Base-by-base conservation (phyloP, 2,888 invertebrate species). In the Oegoconia quadripuncta region DNA sequence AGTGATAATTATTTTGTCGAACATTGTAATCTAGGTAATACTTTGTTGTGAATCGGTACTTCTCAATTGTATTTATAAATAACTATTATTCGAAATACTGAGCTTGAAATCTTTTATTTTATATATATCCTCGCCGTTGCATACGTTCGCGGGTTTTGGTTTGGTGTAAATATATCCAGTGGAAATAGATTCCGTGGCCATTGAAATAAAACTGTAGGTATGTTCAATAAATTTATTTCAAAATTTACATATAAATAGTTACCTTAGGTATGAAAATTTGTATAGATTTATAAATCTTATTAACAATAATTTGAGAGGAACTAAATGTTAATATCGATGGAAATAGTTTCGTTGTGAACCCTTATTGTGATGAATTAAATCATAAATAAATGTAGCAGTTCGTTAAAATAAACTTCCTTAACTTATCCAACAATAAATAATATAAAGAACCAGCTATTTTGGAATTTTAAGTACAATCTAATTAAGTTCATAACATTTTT, bases 1-100 rank as follows among this genome's bases (percentile, higher is more conserved):
- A 83, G 83, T 84, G 83, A 82, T 82, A 72, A 75, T 70, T 74
- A 75, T 69, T 74, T 72, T 76, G 74, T 78, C 78, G 82, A 68
- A 83, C 84, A 56, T 68, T 80, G 60, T 79, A 79, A 75, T 76
- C 70, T 83, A 83, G 80, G 73, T 71, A 74, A 78, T 80, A 76
- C 72, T 80, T 82, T 83, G 82, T 84, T 82, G 83, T 84, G 84
- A 86, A 83, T 80, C 83, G 78, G 78, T 84, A 80, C 81, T 82
- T 87, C 84, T 86, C 82, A 82, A 82, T 84, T 84, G 79, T 87
- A 87, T 86, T 86, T 87, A 87, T 83, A 83, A 82, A 74, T 62
- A 68, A 67, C 66, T 66, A 77, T 69, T 81, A 80, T 79, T 73
- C 74, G 59, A 78, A 84, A 78, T 84, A 86, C 83, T 76, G 46